Evolutionary conservation across 2,797 vertebrate species (phyloP), one percentile per base, ranked within the genome.

Genomic region (Rhinella marina): DNA sequence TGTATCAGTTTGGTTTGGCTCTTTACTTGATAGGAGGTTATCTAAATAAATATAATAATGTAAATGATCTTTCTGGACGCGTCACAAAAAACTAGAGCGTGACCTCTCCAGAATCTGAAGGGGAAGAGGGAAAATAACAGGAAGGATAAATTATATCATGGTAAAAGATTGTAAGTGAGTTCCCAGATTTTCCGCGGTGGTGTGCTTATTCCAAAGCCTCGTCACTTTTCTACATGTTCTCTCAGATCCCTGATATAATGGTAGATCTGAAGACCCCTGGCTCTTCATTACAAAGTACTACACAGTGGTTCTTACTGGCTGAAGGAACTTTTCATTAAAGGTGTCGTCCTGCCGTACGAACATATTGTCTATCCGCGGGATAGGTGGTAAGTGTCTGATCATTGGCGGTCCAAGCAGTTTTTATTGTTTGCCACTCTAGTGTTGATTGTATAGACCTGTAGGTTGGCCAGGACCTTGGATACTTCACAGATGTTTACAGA

Each of bases 131-230:
- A 70, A 85, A 86, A 81, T 75, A 88, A 88, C 87, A 88, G 87
- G 87, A 88, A 88, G 83, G 48, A 64, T 82, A 81, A 61, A 85
- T 85, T 68, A 66, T 85, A 81, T 85, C 83, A 88, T 85, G 48
- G 54, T 23, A 62, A 85, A 88, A 86, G 48, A 88, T 77, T 85
- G 25, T 70, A 66, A 81, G 29, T 77, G 41, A 10, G 54, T 85
- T 88, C 77, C 87, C 82, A 88, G 82, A 88, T 85, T 80, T 84
- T 84, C 25, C 56, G n/a, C 70, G 59, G 11, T 73, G 50, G 2
- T 14, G 81, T 52, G 48, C 70, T 54, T 29, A 73, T 64, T 81
- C 57, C 29, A 81, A 11, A 41, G 17, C 41, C 41, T 23, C 27
- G 32, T 59, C 54, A 23, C n/a, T 7, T 64, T 8, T 59, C 16